Base-by-base conservation (phyloP, 2,797 vertebrate genomes). In the Bovichtus diacanthus region DNA sequence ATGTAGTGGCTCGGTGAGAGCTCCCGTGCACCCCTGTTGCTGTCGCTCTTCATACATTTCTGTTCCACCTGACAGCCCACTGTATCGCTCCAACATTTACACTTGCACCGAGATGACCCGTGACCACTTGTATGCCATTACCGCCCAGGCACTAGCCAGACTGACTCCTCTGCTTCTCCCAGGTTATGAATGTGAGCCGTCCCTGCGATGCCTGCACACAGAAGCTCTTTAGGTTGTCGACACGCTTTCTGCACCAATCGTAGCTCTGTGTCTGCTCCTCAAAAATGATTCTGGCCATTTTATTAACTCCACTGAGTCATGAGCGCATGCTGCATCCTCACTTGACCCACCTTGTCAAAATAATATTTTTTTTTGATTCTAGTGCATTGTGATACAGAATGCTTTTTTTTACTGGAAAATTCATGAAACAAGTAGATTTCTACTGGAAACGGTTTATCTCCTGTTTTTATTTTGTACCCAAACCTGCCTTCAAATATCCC, bases 11-110 rank as follows among this genome's bases (percentile, higher is more conserved):
- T 81, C 53, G 19, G 67, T 3, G 71, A 73, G 75, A n/a, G 78
- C 82, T 82, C 70, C 70, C 4, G 70, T 76, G 80, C 43, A 11
- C 71, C 53, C 39, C 39, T 27, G 18, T 54, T 47, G 67, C 86
- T 87, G 85, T 90, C 87, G 74, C 74, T 82, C 80, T 51, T 80
- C 85, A 81, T 89, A 83, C 84, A 74, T 87, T 75, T 90, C 82
- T 56, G 89, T 91, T 92, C 84, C 88, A 90, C 78, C 89, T 89
- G 90, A 92, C 90, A 82, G 84, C 80, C 21, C 73, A 34, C 87
- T 64, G 85, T 86, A 64, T 77, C 44, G 83, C 81, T 85, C 68
- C 83, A 71, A 55, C 80, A 46, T 86, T 88, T 86, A 78, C 87
- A 78, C 87, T 64, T 10, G 72, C 83, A 64, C 81, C 61, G 6